Evolutionary conservation across 2,888 invertebrate genomes (phyloP).

Genomic region (Conchocele bisecta): DNA sequence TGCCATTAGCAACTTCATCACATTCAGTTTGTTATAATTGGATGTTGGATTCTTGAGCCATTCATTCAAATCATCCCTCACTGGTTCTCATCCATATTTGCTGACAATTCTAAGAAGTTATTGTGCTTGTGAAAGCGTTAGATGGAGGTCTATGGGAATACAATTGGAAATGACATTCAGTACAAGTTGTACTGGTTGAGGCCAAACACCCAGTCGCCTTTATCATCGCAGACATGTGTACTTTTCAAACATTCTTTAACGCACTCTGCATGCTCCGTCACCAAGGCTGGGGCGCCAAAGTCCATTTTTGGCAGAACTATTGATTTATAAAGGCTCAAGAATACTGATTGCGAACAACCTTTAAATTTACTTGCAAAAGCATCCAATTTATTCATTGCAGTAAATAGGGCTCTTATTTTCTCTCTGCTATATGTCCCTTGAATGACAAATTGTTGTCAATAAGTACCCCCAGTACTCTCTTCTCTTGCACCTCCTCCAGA

Average conservation of each 20-base stretch:
- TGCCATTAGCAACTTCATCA: no score
- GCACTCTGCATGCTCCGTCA: not conserved
- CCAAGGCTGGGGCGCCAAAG: constrained; percentile 1
- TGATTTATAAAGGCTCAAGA: constrained; percentile 21
- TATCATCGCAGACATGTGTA: constrained; percentile 20
- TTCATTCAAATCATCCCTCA: no score
- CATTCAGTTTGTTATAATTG: no score
- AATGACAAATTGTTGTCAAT: not conserved
- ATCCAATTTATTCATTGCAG: not conserved
- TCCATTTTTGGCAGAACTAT: constrained; percentile 12
- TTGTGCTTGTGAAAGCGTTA: no score
- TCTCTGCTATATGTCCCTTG: not conserved
- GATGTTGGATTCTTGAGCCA: no score
- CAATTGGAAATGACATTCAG: constrained; percentile 14
- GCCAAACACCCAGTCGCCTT: constrained; percentile 10
- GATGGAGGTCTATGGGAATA: constrained; percentile 1
- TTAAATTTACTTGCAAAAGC: not conserved
- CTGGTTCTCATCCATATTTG: no score
- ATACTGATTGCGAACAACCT: constrained; percentile 12
- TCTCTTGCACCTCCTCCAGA: not conserved
- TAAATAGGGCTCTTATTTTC: not conserved
- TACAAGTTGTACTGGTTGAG: constrained; percentile 13
- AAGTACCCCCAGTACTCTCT: not conserved
- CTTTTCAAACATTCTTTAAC: not conserved
- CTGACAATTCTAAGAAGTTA: no score